These are phyloP conservation scores for Melospiza georgiana DNA, from an alignment of 2,113 vertebrate genomes.

Conservation along the genomic window DNA sequence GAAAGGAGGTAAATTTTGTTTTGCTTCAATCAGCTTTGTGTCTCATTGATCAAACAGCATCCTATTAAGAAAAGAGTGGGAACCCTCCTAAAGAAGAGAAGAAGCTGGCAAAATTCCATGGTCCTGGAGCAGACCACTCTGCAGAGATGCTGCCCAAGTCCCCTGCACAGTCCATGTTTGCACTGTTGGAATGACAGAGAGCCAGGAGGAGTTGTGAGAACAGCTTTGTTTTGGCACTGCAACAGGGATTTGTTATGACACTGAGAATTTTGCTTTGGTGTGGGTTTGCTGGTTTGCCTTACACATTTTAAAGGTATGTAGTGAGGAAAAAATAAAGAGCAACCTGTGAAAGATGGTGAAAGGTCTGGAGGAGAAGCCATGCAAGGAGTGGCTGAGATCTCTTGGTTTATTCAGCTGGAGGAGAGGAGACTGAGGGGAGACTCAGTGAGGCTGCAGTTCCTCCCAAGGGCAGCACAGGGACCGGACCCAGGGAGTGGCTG, in stretches of 20 bases:
- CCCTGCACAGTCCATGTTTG: background rate
- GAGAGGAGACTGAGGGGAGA: background rate
- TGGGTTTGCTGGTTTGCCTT: background rate
- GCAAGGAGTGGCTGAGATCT: background rate
- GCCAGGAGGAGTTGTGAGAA: background rate
- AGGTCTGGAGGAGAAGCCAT: background rate
- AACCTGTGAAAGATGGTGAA: background rate
- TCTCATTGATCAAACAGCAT: background rate
- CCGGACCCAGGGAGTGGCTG: background rate
- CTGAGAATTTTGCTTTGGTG: background rate
- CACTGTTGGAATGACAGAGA: background rate
- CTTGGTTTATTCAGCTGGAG: background rate
- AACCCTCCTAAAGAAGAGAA: background rate
- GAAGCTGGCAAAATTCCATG: background rate
- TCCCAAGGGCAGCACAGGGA: accelerated
- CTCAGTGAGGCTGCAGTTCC: background rate
- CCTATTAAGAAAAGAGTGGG: background rate
- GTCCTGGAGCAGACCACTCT: background rate
- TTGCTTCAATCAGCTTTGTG: background rate
- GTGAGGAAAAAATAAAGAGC: background rate
- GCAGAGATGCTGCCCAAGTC: background rate
- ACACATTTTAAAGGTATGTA: background rate
- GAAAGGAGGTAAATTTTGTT: background rate
- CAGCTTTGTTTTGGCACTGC: background rate
- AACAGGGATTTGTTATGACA: background rate